Evolutionary conservation across 2,113 vertebrate species (phyloP).

Genomic region (Pelvicachromis taeniatus): DNA sequence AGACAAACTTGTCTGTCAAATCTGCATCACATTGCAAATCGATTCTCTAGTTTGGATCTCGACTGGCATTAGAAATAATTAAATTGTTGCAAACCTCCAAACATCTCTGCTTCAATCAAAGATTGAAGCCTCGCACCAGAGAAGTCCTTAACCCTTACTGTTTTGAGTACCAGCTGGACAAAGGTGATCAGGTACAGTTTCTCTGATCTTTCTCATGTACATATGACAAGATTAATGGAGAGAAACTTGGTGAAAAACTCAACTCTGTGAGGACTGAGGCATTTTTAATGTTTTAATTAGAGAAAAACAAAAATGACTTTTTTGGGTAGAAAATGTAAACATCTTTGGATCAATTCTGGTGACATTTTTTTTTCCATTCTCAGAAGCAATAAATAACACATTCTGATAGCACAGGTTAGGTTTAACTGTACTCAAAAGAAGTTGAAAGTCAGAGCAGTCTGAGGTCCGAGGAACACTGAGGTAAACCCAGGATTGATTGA

Average conservation of each 20-base stretch:
- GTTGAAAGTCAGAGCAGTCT: not conserved
- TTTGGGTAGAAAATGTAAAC: not conserved
- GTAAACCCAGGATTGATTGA: not conserved
- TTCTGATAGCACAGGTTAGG: not conserved
- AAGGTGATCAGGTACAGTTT: too few relatives aligned
- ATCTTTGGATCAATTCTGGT: not conserved
- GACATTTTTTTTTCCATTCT: too few relatives aligned
- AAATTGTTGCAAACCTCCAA: too few relatives aligned
- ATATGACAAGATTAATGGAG: not conserved
- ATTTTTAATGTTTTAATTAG: not conserved
- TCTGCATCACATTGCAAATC: too few relatives aligned
- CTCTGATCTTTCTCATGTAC: not conserved
- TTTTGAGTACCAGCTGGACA: too few relatives aligned
- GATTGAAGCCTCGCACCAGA: too few relatives aligned
- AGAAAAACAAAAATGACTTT: not conserved
- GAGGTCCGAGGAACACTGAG: not conserved
- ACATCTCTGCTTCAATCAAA: too few relatives aligned
- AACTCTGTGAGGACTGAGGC: not conserved
- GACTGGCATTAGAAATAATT: too few relatives aligned
- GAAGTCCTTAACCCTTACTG: too few relatives aligned
- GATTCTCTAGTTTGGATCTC: too few relatives aligned
- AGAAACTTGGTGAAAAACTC: not conserved
- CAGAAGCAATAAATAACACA: too few relatives aligned
- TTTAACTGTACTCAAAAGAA: not conserved
- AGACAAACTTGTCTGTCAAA: too few relatives aligned